Base-by-base conservation (phyloP, 2,113 vertebrate species). In the Cyprinodon variegatus region DNA sequence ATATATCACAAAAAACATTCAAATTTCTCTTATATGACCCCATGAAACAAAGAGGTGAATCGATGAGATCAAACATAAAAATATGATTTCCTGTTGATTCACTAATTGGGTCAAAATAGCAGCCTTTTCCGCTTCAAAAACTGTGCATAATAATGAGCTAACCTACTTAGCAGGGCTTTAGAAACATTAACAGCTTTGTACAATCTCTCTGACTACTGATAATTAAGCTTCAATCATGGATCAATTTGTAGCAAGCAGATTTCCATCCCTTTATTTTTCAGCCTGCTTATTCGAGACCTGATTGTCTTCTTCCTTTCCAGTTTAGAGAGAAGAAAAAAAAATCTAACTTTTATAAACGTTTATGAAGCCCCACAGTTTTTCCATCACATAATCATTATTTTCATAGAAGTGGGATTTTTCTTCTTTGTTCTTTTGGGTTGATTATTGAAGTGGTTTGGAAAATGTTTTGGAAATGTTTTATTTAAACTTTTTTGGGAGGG, bases 191-290 rank as follows among this genome's bases (percentile, higher is more conserved):
- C 77, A 80, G 65, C 43, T 68, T 72, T 88, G 82, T 60, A 72
- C 7, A 48, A 78, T 74, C 64, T 79, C 86, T 78, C 40, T 62
- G 77, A 50, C 62, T 81, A 50, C 53, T 57, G 63, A 82, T 83
- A 76, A 88, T 88, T 77, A 89, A 77, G 73, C 75, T 77, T 68
- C 79, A 83, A 75, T 83, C 76, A 79, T 38, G 20, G 60, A 88
- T 83, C 67, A 79, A 71, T 86, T 79, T 80, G 15, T 65, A 65
- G 63, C 39, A n/a, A 39, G 5, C 20, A 65, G 8, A 65, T 65
- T 65, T 40, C 41, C 38, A 65, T 39, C 62, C 17, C 38, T 63
- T 4, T 41, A 64, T 89, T 66, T 46, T 76, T 66, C 70, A 78
- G 12, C 61, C 70, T 77, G 71, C 61, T 70, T 70, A 29, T 67